These are phyloP conservation scores for Hirundo rustica DNA, from an alignment of 2,797 vertebrate species.

Conservation along the genomic window DNA sequence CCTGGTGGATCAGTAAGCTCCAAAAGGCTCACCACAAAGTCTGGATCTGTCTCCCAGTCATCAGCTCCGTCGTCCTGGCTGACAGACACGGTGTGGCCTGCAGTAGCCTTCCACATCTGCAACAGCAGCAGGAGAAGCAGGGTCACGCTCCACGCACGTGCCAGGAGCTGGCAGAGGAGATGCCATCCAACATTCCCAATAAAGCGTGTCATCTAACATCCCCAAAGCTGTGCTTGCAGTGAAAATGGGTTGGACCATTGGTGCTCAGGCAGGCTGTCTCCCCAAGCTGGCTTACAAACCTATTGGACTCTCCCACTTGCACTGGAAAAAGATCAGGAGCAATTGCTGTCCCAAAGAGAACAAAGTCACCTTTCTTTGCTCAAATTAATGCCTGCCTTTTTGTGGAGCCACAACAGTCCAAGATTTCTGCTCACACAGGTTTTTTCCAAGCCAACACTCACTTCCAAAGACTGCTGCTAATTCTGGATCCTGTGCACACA, in stretches of 20 bases:
- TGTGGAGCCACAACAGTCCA: neutral
- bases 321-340: neutral
- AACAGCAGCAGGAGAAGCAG: constrained; percentile 43
- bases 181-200: neutral
- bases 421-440: neutral
- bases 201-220: neutral
- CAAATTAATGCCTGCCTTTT: neutral
- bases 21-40: constrained; percentile 86
- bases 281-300: neutral
- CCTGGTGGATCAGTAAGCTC: neutral
- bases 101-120: constrained; percentile 94
- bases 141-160: accelerated
- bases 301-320: neutral
- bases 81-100: constrained; percentile 82
- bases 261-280: neutral
- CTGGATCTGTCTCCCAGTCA: constrained; percentile 97
- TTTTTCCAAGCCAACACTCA: neutral
- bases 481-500: neutral
- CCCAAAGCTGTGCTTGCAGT: neutral
- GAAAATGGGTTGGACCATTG: neutral
- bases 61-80: constrained; percentile 81
- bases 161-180: neutral
- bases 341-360: neutral
- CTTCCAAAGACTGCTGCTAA: neutral
- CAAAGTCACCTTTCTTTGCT: neutral